Evolutionary conservation across 1,140 invertebrate genomes (phyloP).

Genomic region (Musca domestica): DNA sequence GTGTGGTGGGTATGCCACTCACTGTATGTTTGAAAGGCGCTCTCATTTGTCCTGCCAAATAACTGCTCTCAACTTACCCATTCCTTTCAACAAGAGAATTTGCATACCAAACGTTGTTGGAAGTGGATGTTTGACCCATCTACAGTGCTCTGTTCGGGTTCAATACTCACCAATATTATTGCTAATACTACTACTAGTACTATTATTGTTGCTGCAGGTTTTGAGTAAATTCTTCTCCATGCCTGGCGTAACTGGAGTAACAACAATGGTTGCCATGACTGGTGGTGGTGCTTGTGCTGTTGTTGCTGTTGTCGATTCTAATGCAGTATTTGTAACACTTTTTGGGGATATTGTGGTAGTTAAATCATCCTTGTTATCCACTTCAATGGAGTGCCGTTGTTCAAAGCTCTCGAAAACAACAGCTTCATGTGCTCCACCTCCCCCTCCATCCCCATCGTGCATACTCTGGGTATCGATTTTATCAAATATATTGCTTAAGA

Average conservation of each 20-base stretch:
- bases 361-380: constrained; percentile 16
- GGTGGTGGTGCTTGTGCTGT: neutral
- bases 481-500: constrained; percentile 46
- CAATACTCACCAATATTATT: constrained; percentile 10
- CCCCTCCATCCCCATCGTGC: constrained; percentile 13
- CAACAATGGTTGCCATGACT: constrained; percentile 6
- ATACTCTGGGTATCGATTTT: constrained; percentile 40
- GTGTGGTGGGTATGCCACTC: neutral
- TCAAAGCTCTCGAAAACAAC: constrained; percentile 10
- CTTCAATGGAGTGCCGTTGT: constrained; percentile 15
- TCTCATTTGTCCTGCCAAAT: no score
- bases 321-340: constrained; percentile 13
- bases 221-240: neutral
- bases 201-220: neutral
- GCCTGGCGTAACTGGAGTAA: neutral
- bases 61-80: no score
- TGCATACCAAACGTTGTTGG: no score
- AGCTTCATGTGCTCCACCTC: constrained; percentile 6
- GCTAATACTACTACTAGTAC: neutral
- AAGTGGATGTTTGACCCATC: no score
- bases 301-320: neutral
- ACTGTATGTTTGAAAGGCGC: neutral
- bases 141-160: neutral
- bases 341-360: constrained; percentile 1
- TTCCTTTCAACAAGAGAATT: no score